Base-by-base conservation (phyloP, 1,140 invertebrate species). In the Pomacea maculata region DNA sequence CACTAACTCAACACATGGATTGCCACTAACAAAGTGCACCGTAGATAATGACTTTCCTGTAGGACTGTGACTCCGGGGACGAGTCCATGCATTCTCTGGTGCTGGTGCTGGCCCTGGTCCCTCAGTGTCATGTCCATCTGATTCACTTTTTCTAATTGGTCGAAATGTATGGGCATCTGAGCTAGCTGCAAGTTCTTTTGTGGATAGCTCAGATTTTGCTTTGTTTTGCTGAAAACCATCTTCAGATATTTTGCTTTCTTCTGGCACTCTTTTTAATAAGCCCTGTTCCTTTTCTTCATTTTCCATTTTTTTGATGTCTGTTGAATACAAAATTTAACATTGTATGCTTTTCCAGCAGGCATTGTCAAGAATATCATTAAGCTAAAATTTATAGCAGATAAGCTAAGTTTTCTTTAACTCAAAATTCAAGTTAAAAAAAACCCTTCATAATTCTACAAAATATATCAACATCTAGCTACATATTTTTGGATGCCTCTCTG, bases 1-100 rank as follows among this genome's bases (percentile, higher is more conserved):
- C 0, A 97, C 98, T 57, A 97, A 94, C 93, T 99, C 98, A 12
- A 99, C 97, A 88, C 96, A 95, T 15, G 98, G 98, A 93, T 99
- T 99, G 5, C 98, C 98, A 88, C 95, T 98, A 83, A 96, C 96
- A 92, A 99, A 99, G 77, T 89, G 87, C 54, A 94, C 89, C 45
- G 85, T 83, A 8, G 79, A 74, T 11, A 85, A 79, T 55, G 79
- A 75, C 21, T 81, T 84, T 1, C 74, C n/a, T 19, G 84, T 83
- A 15, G 86, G 84, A 74, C 85, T 89, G 72, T 86, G 86, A 78
- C 87, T 88, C 61, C 85, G 85, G 45, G 79, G 84, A 21, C 87
- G 78, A 54, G 75, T 73, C 45, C 63, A 15, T 54, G 68, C 68
- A 25, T 45, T 64, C 78, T 73, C 71, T 6, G 73, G 54, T 19